Evolutionary conservation across 2,797 vertebrate species (phyloP).

Genomic region (Pempheris klunzingeri): DNA sequence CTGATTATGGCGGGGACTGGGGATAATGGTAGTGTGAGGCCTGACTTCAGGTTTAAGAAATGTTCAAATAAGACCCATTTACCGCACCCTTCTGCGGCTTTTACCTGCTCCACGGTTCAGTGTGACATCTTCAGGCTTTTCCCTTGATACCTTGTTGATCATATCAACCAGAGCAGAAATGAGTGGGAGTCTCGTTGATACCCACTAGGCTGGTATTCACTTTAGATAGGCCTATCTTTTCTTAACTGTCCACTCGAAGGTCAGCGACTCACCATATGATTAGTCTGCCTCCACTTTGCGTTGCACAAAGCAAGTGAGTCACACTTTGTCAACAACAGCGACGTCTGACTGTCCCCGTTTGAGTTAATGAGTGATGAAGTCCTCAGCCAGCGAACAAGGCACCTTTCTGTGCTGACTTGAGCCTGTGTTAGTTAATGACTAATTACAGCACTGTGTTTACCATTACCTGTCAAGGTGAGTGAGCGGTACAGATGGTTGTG

Average conservation of each 20-base stretch:
- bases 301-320: constrained; percentile 77
- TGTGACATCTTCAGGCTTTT: neutral
- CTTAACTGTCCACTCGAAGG: constrained; percentile 65
- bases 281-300: constrained; percentile 62
- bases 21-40: constrained; percentile 28
- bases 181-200: constrained; percentile 23
- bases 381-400: constrained; percentile 72
- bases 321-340: constrained; percentile 78
- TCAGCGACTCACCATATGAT: constrained; percentile 57
- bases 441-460: constrained; percentile 70
- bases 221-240: constrained; percentile 58
- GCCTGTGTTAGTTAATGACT: constrained; percentile 77
- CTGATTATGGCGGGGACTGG: constrained; percentile 7
- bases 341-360: constrained; percentile 67
- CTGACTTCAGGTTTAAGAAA: constrained; percentile 32
- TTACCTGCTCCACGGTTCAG: neutral
- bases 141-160: constrained; percentile 8
- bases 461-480: constrained; percentile 72
- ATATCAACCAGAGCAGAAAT: constrained; percentile 12
- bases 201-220: constrained; percentile 37
- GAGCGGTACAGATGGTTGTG: constrained; percentile 48
- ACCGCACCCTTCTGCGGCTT: neutral
- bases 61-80: constrained; percentile 5
- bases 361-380: constrained; percentile 84
- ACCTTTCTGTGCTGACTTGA: constrained; percentile 62